Evolutionary conservation across 2,797 vertebrate genomes (phyloP).

Genomic region (Peromyscus eremicus): DNA sequence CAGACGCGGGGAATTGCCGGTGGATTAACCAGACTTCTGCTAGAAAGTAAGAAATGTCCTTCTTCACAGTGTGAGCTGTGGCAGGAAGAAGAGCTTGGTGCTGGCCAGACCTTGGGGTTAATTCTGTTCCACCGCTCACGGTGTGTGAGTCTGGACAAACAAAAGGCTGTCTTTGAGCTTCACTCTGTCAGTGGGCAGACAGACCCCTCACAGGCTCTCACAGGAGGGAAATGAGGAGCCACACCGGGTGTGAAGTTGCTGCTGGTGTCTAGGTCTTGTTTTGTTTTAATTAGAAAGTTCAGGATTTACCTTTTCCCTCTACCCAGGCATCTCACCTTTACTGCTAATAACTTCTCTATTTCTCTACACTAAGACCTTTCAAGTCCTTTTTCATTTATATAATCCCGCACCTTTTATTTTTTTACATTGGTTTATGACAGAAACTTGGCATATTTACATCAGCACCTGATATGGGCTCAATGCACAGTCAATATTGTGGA

Average conservation of each 20-base stretch:
- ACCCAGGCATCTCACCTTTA: not conserved
- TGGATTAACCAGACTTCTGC: not conserved
- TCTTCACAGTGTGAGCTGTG: not conserved
- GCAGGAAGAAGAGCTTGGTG: not conserved
- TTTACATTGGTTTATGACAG: not conserved
- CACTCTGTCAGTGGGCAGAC: not conserved
- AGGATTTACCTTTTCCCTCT: not conserved
- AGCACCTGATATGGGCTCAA: not conserved
- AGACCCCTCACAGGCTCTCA: not conserved
- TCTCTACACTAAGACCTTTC: not conserved
- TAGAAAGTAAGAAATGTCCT: not conserved
- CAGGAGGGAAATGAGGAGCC: not conserved
- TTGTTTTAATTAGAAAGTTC: not conserved
- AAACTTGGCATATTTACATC: slow-evolving; percentile 3
- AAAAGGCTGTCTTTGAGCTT: not conserved
- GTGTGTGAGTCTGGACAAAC: not conserved
- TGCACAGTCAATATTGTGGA: not conserved
- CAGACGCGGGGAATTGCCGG: not conserved
- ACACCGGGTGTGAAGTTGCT: not conserved
- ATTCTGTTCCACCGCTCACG: not conserved
- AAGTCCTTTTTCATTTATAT: not conserved
- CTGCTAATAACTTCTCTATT: not conserved
- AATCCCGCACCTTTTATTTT: slow-evolving; percentile 28
- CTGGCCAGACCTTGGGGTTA: not conserved
- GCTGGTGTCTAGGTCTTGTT: not conserved